Conservation (phyloP, 1,140 invertebrate species). For the Apis cerana region DNA sequence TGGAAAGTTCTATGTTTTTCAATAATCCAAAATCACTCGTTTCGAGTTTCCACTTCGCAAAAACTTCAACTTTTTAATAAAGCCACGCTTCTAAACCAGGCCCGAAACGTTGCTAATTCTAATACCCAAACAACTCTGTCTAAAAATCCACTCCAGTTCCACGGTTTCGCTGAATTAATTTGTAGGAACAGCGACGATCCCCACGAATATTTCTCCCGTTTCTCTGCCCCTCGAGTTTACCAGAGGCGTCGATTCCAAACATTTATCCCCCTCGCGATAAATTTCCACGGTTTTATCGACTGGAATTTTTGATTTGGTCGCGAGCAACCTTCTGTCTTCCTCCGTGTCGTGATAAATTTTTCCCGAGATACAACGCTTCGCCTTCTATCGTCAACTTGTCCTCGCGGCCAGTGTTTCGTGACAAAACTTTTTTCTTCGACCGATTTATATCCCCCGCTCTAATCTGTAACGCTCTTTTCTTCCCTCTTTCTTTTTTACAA, state of each 20-base stretch:
- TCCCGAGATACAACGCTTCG: background rate
- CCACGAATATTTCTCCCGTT: background rate
- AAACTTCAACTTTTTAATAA: background rate
- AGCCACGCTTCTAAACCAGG: background rate
- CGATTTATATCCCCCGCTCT: no score
- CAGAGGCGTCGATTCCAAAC: constrained; percentile 12
- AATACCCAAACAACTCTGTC: background rate
- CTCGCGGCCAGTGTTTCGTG: no score
- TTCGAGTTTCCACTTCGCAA: background rate
- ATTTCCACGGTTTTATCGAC: constrained; percentile 12
- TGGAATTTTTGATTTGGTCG: background rate
- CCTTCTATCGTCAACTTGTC: background rate
- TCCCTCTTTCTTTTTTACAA: no score
- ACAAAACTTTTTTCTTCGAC: no score
- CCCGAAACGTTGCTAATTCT: background rate
- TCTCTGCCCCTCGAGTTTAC: background rate
- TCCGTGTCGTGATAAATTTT: background rate
- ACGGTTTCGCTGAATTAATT: background rate
- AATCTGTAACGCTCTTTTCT: no score
- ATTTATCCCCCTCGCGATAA: background rate
- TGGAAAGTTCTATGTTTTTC: background rate
- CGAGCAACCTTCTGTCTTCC: background rate
- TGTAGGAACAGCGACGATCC: background rate
- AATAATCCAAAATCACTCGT: background rate
- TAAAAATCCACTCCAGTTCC: background rate